Evolutionary conservation across 2,797 vertebrate species (phyloP).

Genomic region (Monodelphis domestica): DNA sequence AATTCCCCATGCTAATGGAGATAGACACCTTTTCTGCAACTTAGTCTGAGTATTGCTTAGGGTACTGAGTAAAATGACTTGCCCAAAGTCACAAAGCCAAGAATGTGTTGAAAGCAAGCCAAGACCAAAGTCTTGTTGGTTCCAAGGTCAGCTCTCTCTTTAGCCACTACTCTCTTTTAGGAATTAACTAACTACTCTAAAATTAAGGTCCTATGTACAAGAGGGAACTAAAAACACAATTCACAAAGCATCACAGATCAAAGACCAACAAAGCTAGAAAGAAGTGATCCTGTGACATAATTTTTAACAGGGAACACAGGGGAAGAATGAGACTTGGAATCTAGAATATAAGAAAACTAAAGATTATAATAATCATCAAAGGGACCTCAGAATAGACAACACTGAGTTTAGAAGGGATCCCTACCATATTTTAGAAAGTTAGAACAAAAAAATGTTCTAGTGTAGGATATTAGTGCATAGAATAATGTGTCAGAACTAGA

Average conservation of each 20-base stretch:
- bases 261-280: neutral
- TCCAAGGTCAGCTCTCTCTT: neutral
- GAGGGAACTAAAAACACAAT: conserved; percentile 26
- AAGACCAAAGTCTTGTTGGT: neutral
- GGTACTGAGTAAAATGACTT: neutral
- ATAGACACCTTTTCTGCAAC: neutral
- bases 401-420: neutral
- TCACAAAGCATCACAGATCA: neutral
- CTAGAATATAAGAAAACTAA: neutral
- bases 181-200: conserved; percentile 47
- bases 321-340: neutral
- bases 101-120: neutral
- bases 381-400: neutral
- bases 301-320: neutral
- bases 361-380: neutral
- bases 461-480: neutral
- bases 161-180: too few species aligned
- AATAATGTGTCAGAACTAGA: neutral
- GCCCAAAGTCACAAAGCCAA: neutral
- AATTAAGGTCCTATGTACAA: conserved; percentile 7
- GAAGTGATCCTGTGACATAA: neutral
- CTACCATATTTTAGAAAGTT: neutral
- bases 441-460: neutral
- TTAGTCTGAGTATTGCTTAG: neutral
- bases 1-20: neutral